Evolutionary conservation across 2,888 invertebrate genomes (phyloP), one percentile per base, ranked within the genome.

Genomic region (Subacronicta megacephala): DNA sequence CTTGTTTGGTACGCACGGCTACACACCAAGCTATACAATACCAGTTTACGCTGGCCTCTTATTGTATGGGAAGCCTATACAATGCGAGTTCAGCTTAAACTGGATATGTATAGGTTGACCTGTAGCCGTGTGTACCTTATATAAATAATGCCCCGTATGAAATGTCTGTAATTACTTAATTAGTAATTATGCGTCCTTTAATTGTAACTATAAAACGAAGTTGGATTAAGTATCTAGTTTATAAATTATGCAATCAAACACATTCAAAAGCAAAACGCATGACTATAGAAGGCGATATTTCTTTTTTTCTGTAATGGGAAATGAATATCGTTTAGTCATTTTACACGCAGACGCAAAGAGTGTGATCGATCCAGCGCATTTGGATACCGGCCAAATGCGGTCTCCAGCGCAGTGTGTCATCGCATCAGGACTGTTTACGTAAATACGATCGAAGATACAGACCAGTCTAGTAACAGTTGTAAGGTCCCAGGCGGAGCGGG

Each of bases 401-500:
- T 86, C 84, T 90, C 87, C 90, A 90, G 86, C 81, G 78, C 82
- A 83, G 74, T 82, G 74, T 71, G 66, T 72, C 70, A 58, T 47
- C 54, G 51, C 41, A 59, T 44, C 46, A 63, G 47, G 63, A 64
- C 45, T 62, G 72, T 64, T 62, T 59, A 68, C 51, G 66, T 71
- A 61, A 61, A 69, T 61, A 63, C 54, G 61, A 75, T 71, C 38
- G 62, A 72, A 75, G 72, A 84, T 93, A 95, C 95, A 93, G 90
- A 95, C 95, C 95, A 95, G 86, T 89, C 93, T 93, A 61, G 92
- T 81, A 75, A 95, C 93, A 74, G 93, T 91, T 81, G 95, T 95
- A 75, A 95, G 95, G 78, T 96, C 95, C 95, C 95, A 95, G 63
- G 95, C 95, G 67, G 95, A 94, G 62, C 93, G 87, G 60, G 94